Base-by-base conservation (phyloP, 2,113 vertebrate genomes). In the Polyodon spathula region DNA sequence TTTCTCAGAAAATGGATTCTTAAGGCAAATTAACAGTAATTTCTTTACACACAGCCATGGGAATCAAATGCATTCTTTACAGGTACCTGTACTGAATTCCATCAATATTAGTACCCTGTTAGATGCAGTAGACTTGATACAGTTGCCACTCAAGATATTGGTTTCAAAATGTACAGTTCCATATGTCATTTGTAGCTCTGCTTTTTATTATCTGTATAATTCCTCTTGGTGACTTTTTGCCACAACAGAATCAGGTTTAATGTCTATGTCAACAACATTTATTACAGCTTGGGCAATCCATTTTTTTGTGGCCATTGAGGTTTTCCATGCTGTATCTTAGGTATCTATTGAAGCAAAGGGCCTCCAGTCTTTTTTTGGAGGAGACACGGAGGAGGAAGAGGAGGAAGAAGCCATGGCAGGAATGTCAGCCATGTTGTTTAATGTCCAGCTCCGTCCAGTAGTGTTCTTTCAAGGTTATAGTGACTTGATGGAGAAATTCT, bases 401-500 rank as follows among this genome's bases (percentile, higher is more conserved):
- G 64, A 72, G 0, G 54, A 72, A 0, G 78, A 82, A 63, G 68
- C 77, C 17, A 69, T 0, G 59, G 80, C 75, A 0, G 57, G 67
- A 16, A 78, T 86, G 82, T 79, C 81, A 0, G 69, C 80, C 11
- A 7, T 68, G 53, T 76, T 86, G 65, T 79, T 86, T 0, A 63
- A 71, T 0, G 65, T 85, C 38, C 84, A 81, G 65, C 1, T 86
- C 56, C 70, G 68, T 16, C 84, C 82, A 0, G 0, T 81, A 0
- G 0, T 66, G 56, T 80, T 85, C 68, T 85, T 86, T 68, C 68
- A 64, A 59, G 82, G 84, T 0, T 85, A 85, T 27, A 50, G 74
- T 56, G 82, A 86, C 16, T 59, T 86, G 0, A 75, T 86, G 76
- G 65, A 72, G 41, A 85, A 86, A 61, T 63, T 80, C 27, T 60